These are phyloP conservation scores for Nothocercus julius DNA, from an alignment of 2,113 vertebrate genomes.

Conservation along the genomic window DNA sequence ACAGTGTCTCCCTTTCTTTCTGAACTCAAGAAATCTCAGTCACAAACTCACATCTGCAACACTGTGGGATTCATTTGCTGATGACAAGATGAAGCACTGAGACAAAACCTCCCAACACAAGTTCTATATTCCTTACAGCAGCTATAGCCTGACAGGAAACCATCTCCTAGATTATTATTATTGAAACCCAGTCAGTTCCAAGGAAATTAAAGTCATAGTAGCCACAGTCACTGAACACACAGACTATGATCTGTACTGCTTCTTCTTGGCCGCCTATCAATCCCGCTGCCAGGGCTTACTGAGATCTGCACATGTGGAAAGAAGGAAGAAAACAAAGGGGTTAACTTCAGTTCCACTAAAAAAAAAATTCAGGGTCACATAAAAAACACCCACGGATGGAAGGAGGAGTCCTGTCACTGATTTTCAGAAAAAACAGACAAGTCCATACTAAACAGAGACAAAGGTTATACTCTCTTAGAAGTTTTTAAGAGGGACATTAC, in stretches of 20 bases:
- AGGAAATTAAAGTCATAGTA: background rate
- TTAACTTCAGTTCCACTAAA: background rate
- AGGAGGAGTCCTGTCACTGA: background rate
- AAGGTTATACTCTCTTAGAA: background rate
- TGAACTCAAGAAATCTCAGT: background rate
- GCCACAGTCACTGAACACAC: background rate
- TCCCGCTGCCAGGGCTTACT: background rate
- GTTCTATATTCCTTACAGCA: background rate
- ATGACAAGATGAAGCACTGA: background rate
- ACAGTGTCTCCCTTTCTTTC: background rate
- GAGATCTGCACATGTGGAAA: background rate
- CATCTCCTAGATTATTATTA: background rate
- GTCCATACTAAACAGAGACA: background rate
- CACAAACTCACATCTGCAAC: background rate
- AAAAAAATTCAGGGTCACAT: background rate
- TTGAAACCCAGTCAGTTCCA: background rate
- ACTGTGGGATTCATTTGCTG: background rate
- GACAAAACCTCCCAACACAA: background rate
- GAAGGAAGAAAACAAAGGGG: background rate
- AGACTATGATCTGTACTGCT: background rate
- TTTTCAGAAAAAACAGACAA: constrained; percentile 6
- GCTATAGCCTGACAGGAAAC: background rate
- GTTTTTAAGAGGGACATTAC: background rate
- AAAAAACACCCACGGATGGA: background rate
- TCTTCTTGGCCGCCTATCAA: background rate